Evolutionary conservation across 2,113 vertebrate genomes (phyloP).

Genomic region (Amphilophus citrinellus): DNA sequence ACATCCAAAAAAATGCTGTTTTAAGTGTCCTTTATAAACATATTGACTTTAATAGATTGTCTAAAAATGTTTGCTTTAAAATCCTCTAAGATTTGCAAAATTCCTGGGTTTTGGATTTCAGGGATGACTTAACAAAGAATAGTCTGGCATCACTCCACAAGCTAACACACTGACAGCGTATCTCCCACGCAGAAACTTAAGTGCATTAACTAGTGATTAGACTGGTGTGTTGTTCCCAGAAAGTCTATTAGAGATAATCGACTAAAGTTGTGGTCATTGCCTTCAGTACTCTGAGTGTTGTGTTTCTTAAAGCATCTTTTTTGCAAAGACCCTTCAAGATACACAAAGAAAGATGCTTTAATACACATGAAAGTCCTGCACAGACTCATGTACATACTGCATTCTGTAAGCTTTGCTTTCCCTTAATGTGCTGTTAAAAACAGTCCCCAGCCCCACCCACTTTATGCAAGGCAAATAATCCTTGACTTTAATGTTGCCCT

Average conservation of each 20-base stretch:
- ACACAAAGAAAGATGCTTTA: background rate
- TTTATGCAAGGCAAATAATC: slow-evolving; percentile 6
- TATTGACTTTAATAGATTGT: background rate
- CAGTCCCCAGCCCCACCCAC: background rate
- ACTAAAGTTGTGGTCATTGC: slow-evolving; percentile 7
- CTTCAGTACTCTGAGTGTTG: background rate
- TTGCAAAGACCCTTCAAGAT: background rate
- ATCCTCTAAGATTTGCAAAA: slow-evolving; percentile 12
- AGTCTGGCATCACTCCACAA: slow-evolving; percentile 3
- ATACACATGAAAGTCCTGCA: background rate
- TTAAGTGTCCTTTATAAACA: background rate
- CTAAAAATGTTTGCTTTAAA: slow-evolving; percentile 6
- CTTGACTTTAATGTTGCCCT: slow-evolving; percentile 22
- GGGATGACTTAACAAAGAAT: slow-evolving; percentile 42
- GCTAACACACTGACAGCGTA: background rate
- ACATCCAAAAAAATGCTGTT: background rate
- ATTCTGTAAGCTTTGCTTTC: background rate
- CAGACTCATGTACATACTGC: background rate
- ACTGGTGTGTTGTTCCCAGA: slow-evolving; percentile 14
- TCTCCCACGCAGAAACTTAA: slow-evolving; percentile 5
- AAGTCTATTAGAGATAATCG: slow-evolving; percentile 15
- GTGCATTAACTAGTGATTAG: slow-evolving; percentile 9
- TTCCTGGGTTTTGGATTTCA: slow-evolving; percentile 14
- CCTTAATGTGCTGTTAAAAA: background rate
- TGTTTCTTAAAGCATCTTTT: too few species aligned